Evolutionary conservation across 1,140 invertebrate species (phyloP).

Genomic region (Zophobas atratus): DNA sequence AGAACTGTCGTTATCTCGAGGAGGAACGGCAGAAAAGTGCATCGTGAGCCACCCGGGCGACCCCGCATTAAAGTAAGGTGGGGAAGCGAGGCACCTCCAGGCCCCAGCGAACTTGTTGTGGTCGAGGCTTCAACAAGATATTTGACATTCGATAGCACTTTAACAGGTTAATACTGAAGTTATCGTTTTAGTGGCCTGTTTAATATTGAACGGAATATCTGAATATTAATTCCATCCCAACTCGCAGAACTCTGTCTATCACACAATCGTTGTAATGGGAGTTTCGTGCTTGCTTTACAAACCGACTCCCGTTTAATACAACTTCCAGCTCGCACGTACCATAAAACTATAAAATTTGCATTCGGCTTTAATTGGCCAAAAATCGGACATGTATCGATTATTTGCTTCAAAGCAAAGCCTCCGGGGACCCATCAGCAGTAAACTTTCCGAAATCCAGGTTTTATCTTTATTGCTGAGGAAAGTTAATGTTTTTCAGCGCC

Average conservation of each 20-base stretch:
- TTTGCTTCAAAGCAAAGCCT: conserved; percentile 5
- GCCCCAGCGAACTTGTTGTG: conserved; percentile 12
- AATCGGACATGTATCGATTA: conserved; percentile 18
- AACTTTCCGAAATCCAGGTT: conserved; percentile 30
- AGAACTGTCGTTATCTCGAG: too few relatives aligned
- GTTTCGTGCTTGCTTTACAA: conserved; percentile 35
- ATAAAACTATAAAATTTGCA: conserved; percentile 41
- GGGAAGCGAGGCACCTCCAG: too few relatives aligned
- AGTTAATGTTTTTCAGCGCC: conserved; percentile 25
- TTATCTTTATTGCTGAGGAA: conserved; percentile 27
- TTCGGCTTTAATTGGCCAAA: conserved; percentile 24
- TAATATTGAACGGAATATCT: conserved; percentile 38
- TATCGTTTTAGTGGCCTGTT: conserved; percentile 42
- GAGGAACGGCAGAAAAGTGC: too few relatives aligned
- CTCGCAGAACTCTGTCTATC: conserved; percentile 36
- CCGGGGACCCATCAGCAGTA: conserved; percentile 12
- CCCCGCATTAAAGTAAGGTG: too few relatives aligned
- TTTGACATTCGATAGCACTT: conserved; percentile 36
- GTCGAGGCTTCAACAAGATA: conserved; percentile 26
- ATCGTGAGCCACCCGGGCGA: too few relatives aligned
- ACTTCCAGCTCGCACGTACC: neutral
- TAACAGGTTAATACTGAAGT: conserved; percentile 42
- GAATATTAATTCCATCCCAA: conserved; percentile 38
- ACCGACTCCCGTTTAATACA: conserved; percentile 18
- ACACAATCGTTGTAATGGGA: conserved; percentile 35